phyloP scores from a whole-genome alignment of 1,140 invertebrate genomes.

The Trissolcus basalis region DNA sequence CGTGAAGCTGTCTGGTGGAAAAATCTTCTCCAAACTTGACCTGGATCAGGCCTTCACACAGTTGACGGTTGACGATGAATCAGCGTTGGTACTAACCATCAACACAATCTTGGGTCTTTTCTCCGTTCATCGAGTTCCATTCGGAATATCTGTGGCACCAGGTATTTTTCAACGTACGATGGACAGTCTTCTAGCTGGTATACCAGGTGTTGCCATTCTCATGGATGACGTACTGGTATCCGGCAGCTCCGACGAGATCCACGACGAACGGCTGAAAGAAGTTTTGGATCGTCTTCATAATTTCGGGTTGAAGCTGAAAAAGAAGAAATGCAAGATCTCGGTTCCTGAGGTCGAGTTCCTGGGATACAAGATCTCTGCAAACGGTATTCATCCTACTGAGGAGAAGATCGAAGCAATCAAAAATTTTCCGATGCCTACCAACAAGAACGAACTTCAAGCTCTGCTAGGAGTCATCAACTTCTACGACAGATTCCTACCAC shows the following conservation, averaged over 20 bases:
- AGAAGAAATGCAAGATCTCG: conserved; percentile 11
- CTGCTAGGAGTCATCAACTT: conserved; percentile 63
- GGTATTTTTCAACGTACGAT: conserved; percentile 69
- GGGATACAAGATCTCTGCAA: not conserved
- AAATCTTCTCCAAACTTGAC: too few relatives aligned
- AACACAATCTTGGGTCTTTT: conserved; percentile 72
- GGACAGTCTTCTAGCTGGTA: conserved; percentile 61
- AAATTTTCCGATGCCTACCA: conserved; percentile 66
- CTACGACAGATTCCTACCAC: conserved; percentile 65
- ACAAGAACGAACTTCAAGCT: conserved; percentile 62
- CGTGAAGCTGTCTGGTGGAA: too few relatives aligned
- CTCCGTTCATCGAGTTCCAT: conserved; percentile 72
- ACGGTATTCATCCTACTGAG: conserved; percentile 11
- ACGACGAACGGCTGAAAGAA: conserved; percentile 20
- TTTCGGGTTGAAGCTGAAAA: conserved; percentile 15
- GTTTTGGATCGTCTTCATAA: conserved; percentile 14
- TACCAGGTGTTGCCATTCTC: conserved; percentile 58
- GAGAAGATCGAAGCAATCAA: conserved; percentile 62
- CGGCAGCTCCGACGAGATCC: conserved; percentile 46
- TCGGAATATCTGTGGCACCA: conserved; percentile 72
- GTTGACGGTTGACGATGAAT: too few relatives aligned
- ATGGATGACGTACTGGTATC: conserved; percentile 67
- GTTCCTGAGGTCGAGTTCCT: conserved; percentile 11
- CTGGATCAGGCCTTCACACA: too few relatives aligned
- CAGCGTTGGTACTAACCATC: conserved; percentile 60